These are phyloP conservation scores for Seladonia tumulorum DNA, from an alignment of 2,888 invertebrate species.

Conservation along the genomic window DNA sequence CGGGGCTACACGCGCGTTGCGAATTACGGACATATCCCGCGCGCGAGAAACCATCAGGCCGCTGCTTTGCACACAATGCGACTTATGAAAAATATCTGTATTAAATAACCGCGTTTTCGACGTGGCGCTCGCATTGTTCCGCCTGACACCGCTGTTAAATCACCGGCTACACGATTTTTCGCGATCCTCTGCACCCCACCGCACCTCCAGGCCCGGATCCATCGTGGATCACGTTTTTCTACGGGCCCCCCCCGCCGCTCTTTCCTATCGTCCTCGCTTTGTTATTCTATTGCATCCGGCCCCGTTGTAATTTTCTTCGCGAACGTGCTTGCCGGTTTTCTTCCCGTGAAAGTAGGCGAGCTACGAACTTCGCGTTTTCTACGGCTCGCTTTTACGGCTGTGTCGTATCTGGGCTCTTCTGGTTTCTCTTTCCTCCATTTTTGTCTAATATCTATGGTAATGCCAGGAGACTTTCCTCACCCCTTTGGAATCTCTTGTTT, in stretches of 20 bases:
- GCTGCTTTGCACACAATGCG: conserved; percentile 67
- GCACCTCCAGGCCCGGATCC: not conserved
- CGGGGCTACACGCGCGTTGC: conserved; percentile 63
- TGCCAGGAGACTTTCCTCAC: not conserved
- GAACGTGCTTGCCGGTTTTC: not conserved
- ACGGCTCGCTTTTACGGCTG: not conserved
- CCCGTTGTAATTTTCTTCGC: not conserved
- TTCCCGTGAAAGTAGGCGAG: not conserved
- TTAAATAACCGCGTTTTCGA: conserved; percentile 59
- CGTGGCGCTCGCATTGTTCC: conserved; percentile 52
- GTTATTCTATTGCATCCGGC: not conserved
- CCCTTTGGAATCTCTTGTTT: not conserved
- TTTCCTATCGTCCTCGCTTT: not conserved
- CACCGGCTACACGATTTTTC: not conserved
- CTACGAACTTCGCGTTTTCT: not conserved
- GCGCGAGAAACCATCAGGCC: conserved; percentile 20
- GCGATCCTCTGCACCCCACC: not conserved
- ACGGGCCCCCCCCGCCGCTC: not conserved
- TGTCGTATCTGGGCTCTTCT: not conserved
- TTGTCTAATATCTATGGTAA: not conserved
- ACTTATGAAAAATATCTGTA: conserved; percentile 70
- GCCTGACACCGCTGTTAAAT: conserved; percentile 37
- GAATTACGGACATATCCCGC: conserved; percentile 60
- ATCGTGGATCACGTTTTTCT: not conserved
- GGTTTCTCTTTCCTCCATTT: conserved; percentile 2